Percentiles rank a stretch among this genome's conserved stretches.
Evolutionary conservation across 2,113 vertebrate species (phyloP).

Genomic region (Ammodytes marinus): DNA sequence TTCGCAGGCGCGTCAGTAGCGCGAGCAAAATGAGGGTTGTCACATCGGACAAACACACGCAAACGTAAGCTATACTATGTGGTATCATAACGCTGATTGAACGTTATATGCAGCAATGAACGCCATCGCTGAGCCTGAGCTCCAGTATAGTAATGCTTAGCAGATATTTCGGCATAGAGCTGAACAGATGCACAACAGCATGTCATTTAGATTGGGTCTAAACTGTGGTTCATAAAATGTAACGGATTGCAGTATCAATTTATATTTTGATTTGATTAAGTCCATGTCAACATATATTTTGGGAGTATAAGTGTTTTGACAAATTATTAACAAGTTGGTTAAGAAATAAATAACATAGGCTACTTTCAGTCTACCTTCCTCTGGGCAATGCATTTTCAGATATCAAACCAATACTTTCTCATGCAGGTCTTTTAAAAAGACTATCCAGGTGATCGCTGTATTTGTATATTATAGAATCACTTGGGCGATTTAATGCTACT

Average conservation of each 20-base stretch:
- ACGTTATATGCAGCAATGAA: neutral
- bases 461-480: too few relatives aligned
- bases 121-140: slow-evolving; percentile 14
- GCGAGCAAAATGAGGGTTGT: neutral
- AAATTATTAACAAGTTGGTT: neutral
- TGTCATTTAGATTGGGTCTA: neutral
- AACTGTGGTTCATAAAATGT: neutral
- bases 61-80: slow-evolving; percentile 2
- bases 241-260: neutral
- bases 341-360: neutral
- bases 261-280: neutral
- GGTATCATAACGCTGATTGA: neutral
- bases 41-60: slow-evolving; percentile 3
- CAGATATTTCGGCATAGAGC: slow-evolving; percentile 1
- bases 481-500: neutral
- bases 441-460: too few relatives aligned
- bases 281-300: neutral
- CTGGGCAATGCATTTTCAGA: neutral
- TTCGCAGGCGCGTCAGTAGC: neutral
- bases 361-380: neutral
- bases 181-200: slow-evolving; percentile 12
- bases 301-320: neutral
- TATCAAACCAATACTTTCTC: neutral
- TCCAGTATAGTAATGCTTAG: neutral
- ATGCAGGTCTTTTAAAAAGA: neutral